These are phyloP conservation scores for Pseudomyrmex pallidus DNA, from an alignment of 1,140 invertebrate species.

Conservation along the genomic window DNA sequence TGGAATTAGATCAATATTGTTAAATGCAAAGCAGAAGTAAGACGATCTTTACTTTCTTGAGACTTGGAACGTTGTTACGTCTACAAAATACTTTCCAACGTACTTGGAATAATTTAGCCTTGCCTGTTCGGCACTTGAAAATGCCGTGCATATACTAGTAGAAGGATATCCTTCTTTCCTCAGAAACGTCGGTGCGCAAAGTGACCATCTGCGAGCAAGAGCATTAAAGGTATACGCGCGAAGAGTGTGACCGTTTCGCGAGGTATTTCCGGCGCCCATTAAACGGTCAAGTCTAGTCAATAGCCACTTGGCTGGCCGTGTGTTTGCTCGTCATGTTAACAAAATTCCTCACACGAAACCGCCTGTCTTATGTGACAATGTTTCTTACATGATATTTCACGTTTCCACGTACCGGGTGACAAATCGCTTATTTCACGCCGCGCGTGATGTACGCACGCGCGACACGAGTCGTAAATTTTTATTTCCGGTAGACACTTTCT, in stretches of 20 bases:
- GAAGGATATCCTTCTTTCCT: constrained; percentile 43
- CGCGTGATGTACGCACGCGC: background rate
- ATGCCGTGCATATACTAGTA: constrained; percentile 18
- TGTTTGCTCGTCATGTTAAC: constrained; percentile 68
- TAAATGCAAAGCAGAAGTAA: too few relatives aligned
- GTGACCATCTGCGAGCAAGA: constrained; percentile 13
- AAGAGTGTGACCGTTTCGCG: constrained; percentile 65
- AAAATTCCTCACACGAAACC: constrained; percentile 66
- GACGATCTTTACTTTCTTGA: background rate
- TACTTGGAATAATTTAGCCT: constrained; percentile 44
- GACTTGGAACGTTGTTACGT: constrained; percentile 5
- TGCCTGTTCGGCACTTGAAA: constrained; percentile 21
- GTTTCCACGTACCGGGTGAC: constrained; percentile 17
- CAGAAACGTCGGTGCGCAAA: background rate
- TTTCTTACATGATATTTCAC: constrained; percentile 26
- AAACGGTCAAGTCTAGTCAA: constrained; percentile 65
- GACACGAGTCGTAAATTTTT: background rate
- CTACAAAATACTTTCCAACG: constrained; percentile 39
- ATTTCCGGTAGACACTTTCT: background rate
- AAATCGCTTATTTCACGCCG: constrained; percentile 7
- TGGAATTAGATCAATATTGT: background rate
- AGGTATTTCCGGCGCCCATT: constrained; percentile 71
- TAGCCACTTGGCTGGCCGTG: constrained; percentile 57
- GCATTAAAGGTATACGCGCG: constrained; percentile 36
- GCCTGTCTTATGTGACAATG: constrained; percentile 1